phyloP scores from a whole-genome alignment of 1,140 invertebrate species.

The Daktulosphaira vitifoliae region DNA sequence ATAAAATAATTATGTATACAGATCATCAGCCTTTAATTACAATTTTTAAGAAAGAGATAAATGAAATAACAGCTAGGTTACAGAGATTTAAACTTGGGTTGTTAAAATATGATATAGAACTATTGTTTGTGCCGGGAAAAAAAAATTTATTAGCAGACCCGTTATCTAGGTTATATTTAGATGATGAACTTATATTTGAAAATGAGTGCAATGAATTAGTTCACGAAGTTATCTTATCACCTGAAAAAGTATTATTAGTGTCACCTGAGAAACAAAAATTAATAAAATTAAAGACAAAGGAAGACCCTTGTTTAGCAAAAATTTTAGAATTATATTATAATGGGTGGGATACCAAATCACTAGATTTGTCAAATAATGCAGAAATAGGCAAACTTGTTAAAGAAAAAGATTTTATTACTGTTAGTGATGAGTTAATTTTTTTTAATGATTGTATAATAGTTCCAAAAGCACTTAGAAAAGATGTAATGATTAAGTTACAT shows the following conservation, averaged over 20 bases:
- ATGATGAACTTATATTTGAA: constrained; percentile 39
- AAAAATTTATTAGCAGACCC: constrained; percentile 39
- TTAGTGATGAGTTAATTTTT: constrained; percentile 1
- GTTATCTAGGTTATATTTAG: constrained; percentile 26
- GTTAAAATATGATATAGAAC: not conserved
- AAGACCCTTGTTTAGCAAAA: constrained; percentile 34
- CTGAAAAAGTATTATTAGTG: not conserved
- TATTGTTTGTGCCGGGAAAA: constrained; percentile 14
- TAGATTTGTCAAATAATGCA: constrained; percentile 26
- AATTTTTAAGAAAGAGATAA: constrained; percentile 36
- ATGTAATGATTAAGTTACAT: not conserved
- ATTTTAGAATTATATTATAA: constrained; percentile 21
- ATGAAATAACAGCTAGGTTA: constrained; percentile 34
- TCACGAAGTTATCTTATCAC: not conserved
- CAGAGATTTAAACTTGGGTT: constrained; percentile 31
- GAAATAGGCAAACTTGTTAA: constrained; percentile 1
- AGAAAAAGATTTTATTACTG: constrained; percentile 2
- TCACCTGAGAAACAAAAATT: constrained; percentile 41
- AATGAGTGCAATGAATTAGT: too few relatives aligned
- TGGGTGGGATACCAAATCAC: constrained; percentile 18
- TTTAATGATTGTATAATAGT: not conserved
- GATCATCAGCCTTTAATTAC: constrained; percentile 41
- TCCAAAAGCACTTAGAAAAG: not conserved
- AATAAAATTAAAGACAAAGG: constrained; percentile 42
- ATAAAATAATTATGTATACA: constrained; percentile 40